phyloP scores from a whole-genome alignment of 2,797 vertebrate genomes.

The Myotis pilosus region DNA sequence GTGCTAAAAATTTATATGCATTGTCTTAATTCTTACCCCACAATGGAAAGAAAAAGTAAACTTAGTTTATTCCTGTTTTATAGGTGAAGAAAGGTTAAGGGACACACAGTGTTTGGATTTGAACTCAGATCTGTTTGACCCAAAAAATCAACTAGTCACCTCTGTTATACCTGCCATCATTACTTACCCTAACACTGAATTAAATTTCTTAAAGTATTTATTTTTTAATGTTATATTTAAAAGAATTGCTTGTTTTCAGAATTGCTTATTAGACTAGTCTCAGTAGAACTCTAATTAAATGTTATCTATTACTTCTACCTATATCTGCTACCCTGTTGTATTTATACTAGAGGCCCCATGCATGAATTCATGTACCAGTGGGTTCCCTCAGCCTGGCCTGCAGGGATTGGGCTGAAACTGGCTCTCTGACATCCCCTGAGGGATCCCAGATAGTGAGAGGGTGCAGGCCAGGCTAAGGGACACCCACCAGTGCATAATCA shows the following conservation, averaged over 20 bases:
- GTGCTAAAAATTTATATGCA: not conserved
- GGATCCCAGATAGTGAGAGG: no score
- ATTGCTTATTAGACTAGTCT: not conserved
- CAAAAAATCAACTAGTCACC: not conserved
- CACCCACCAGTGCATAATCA: no score
- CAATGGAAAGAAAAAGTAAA: not conserved
- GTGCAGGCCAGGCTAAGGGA: no score
- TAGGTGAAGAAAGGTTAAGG: not conserved
- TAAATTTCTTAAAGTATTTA: constrained; percentile 22
- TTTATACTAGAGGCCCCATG: not conserved
- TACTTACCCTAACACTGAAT: not conserved
- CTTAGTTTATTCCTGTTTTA: not conserved
- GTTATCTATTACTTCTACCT: not conserved
- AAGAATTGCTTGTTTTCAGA: not conserved
- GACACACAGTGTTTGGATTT: not conserved
- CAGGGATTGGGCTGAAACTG: no score
- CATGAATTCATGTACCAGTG: no score
- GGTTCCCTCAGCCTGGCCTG: no score
- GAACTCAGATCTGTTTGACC: not conserved
- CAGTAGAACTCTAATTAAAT: not conserved
- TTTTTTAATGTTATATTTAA: not conserved
- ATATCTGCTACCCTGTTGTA: not conserved
- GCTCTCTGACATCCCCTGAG: no score
- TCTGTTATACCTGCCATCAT: not conserved
- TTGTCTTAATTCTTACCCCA: not conserved